Evolutionary conservation across 2,113 vertebrate genomes (phyloP).

Genomic region (Podiceps cristatus): DNA sequence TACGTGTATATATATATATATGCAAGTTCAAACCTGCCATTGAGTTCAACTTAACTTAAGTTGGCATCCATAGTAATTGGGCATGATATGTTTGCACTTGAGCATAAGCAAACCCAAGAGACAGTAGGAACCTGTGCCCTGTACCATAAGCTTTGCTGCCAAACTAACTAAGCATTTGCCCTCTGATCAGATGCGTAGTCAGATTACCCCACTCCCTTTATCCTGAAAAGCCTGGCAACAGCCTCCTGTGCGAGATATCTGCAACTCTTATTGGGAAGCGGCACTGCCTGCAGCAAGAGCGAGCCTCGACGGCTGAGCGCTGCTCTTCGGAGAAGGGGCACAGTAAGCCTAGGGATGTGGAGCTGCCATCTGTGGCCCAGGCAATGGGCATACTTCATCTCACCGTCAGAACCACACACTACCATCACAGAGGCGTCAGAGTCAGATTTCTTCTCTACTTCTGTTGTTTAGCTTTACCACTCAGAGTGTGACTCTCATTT

Average conservation of each 20-base stretch:
- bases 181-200: neutral
- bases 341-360: rapidly evolving
- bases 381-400: neutral
- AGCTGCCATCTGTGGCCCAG: neutral
- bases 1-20: neutral
- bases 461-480: neutral
- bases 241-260: neutral
- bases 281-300: neutral
- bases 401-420: neutral
- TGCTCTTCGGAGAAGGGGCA: neutral
- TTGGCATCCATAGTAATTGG: neutral
- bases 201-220: neutral
- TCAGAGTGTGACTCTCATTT: neutral
- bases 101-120: neutral
- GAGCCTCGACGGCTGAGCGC: neutral
- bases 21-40: neutral
- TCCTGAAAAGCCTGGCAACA: neutral
- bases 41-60: neutral
- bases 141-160: neutral
- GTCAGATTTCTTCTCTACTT: neutral
- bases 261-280: neutral
- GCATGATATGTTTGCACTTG: neutral
- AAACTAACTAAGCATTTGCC: neutral
- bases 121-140: neutral
- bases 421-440: neutral